A percentile compares a stretch with the other conserved stretches of the same genome.
Evolutionary conservation across 1,140 invertebrate species (phyloP).

Genomic region (Proales similis): DNA sequence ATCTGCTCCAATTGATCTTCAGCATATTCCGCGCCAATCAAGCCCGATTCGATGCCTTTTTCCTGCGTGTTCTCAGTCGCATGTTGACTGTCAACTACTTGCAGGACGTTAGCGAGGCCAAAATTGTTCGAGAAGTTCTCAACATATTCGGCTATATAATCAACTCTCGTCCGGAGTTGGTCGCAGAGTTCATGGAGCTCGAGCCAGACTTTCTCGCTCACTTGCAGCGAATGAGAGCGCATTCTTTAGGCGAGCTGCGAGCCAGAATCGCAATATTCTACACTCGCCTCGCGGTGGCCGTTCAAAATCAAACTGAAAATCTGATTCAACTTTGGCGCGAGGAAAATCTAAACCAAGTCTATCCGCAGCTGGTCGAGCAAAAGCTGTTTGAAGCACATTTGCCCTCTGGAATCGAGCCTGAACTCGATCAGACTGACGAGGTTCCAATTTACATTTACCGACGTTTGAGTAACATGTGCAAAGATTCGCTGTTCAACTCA

Average conservation of each 20-base stretch:
- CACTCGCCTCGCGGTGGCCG: slow-evolving; percentile 1
- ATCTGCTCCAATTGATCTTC: slow-evolving; percentile 3
- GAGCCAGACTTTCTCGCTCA: background rate
- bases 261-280: slow-evolving; percentile 1
- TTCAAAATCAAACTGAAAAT: background rate
- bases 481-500: no score
- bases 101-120: background rate
- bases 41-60: slow-evolving; percentile 27
- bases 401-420: no score
- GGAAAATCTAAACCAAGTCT: background rate
- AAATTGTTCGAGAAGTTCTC: background rate
- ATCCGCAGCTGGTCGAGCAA: slow-evolving; percentile 10
- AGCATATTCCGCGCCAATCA: slow-evolving; percentile 23
- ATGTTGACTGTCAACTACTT: background rate
- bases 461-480: background rate
- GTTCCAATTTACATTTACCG: slow-evolving; percentile 10
- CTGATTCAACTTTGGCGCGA: slow-evolving; percentile 8
- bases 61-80: background rate
- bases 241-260: slow-evolving; percentile 1
- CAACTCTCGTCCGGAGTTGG: background rate
- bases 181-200: background rate
- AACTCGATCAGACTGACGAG: background rate
- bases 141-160: background rate
- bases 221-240: slow-evolving; percentile 2
- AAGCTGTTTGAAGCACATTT: slow-evolving; percentile 18